Base-by-base conservation (phyloP, 1,140 invertebrate species). In the Globodera ellingtonae region DNA sequence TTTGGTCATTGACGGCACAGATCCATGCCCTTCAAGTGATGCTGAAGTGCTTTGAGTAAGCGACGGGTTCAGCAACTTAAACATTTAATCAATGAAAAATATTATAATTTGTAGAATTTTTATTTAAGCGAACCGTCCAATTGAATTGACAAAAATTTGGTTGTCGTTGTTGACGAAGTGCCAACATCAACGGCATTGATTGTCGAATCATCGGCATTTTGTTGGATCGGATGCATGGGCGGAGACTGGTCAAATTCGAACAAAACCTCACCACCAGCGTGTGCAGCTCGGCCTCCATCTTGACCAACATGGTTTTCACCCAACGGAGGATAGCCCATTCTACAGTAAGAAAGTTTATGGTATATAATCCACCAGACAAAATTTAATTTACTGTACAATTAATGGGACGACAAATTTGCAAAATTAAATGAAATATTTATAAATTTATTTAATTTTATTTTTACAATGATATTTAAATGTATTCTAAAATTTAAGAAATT, bases 171-270 rank as follows among this genome's bases (percentile, higher is more conserved):
- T 44, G 71, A 52, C 18, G 9, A 15, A 47, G 9, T 73, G 7
- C 24, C 72, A 35, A 56, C 44, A 24, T 35, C 47, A 50, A 10
- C 48, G 9, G 18, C 48, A 72, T 62, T 72, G 59, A 79, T 72
- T 52, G 48, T 6, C 18, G 59, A n/a, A 3, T 76, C 46, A 21
- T 47, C 18, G 52, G 18, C 59, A 62, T 18, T 62, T 62, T 62
- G 56, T 62, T 62, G 10, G 18, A 6, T 15, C 5, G 56, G 15
- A 35, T n/a, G 47, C 44, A 47, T n/a, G 10, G 35, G 46, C 13
- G 69, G 71, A 8, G 69, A 73, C 73, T 79, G 78, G 24, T 79
- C 62, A 67, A 56, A 72, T 48, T 79, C 78, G 1, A 44, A 79
- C 48, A 35, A 50, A 24, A 52, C 52, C 4, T 79, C 52, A 0